Percentiles rank a stretch among this genome's conserved stretches.
phyloP scores from a whole-genome alignment of 2,888 invertebrate species.

The Glaucopsyche alexis region DNA sequence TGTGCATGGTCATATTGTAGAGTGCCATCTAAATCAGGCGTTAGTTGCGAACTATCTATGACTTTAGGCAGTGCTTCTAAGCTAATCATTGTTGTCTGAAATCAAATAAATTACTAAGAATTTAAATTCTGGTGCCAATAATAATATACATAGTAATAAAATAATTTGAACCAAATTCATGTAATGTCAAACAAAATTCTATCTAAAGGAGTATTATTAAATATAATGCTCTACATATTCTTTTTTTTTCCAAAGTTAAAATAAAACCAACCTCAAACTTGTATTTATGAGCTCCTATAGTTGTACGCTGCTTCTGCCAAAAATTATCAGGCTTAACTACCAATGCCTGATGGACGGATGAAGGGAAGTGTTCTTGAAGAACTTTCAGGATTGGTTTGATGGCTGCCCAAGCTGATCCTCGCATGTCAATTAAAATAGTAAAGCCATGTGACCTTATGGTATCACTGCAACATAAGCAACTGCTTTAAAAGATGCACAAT shows the following conservation, averaged over 20 bases:
- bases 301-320: conserved; percentile 99
- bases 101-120: conserved; percentile 32
- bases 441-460: conserved; percentile 93
- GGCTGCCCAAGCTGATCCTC: conserved; percentile 96
- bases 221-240: background rate
- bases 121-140: conserved; percentile 9
- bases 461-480: conserved; percentile 83
- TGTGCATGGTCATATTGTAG: conserved; percentile 97
- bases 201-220: background rate
- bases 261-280: conserved; percentile 92
- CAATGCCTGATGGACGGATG: conserved; percentile 94
- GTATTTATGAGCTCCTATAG: conserved; percentile 98
- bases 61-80: conserved; percentile 96
- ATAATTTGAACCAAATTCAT: conserved; percentile 3
- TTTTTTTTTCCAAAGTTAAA: background rate
- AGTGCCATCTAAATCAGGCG: conserved; percentile 95
- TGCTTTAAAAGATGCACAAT: background rate
- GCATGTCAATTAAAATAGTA: conserved; percentile 98
- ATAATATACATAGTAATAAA: background rate
- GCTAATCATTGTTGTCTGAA: conserved; percentile 96
- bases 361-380: conserved; percentile 96
- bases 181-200: background rate
- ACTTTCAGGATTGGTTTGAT: conserved; percentile 99
- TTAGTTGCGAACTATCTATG: conserved; percentile 95
- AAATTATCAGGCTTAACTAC: conserved; percentile 99